Percentiles rank a stretch among this genome's conserved stretches.
phyloP scores from a whole-genome alignment of 2,888 invertebrate species.

The Neoscelio sp. region DNA sequence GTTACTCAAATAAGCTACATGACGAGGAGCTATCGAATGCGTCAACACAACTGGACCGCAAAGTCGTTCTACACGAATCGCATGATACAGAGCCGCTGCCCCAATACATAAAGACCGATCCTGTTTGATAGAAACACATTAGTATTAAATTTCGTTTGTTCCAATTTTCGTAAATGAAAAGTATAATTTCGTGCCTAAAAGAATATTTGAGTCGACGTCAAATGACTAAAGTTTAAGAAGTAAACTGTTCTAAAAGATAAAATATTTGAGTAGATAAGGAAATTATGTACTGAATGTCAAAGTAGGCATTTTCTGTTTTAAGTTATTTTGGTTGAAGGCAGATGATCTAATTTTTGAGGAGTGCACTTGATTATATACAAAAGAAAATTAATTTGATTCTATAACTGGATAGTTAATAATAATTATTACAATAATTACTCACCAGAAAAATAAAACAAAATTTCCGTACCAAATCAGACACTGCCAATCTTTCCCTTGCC shows the following conservation, averaged over 20 bases:
- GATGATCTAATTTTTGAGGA: neutral
- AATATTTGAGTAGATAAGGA: no score
- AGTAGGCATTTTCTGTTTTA: no score
- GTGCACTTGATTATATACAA: no score
- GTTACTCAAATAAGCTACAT: constrained; percentile 91
- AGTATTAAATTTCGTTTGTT: constrained; percentile 15
- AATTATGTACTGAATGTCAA: no score
- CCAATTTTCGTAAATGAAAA: constrained; percentile 6
- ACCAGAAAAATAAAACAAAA: constrained; percentile 86
- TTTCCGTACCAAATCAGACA: constrained; percentile 85
- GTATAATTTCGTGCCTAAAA: no score
- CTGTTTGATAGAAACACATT: constrained; percentile 82
- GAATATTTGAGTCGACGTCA: no score
- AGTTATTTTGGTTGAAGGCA: no score
- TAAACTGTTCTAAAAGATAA: no score
- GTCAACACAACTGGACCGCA: constrained; percentile 91
- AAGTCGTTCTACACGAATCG: constrained; percentile 86
- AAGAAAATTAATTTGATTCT: no score
- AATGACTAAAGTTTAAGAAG: no score
- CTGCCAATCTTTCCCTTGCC: constrained; percentile 84
- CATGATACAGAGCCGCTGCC: constrained; percentile 89
- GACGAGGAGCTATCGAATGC: constrained; percentile 91
- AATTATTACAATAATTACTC: no score
- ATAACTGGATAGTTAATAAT: no score
- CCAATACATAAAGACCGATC: constrained; percentile 92